Base-by-base conservation (phyloP, 2,888 invertebrate genomes). In the Habrosyne pyritoides region DNA sequence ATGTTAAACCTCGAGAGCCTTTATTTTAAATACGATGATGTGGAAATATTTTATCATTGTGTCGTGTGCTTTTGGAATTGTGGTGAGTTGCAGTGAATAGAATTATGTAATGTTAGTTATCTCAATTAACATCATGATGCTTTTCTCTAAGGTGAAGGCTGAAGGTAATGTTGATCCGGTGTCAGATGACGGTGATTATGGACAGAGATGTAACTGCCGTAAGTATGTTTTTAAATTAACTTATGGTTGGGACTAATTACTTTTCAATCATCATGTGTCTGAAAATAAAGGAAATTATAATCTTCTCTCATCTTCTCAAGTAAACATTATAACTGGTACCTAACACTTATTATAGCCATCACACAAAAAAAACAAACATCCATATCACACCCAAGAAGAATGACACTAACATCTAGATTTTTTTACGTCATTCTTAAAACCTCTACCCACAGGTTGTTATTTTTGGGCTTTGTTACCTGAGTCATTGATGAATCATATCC, bases 151-250 rank as follows among this genome's bases (percentile, higher is more conserved):
- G 50, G 28, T n/a, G 5, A 54, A 24, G 14, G 49, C 33, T 10
- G 33, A 33, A 14, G 48, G 22, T 48, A 6, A 30, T 4, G 53
- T 55, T 0, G 65, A 67, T 26, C 51, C 64, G 14, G 60, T 61
- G 12, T 49, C 64, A n/a, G 63, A 69, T 21, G 65, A 76, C 21
- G 73, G 71, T 10, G 67, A 68, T 30, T 71, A 74, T 48, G 78
- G 70, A 63, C 66, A 68, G 7, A 84, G 73, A 49, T 91, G 90
- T 64, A 82, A 79, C 14, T 91, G 91, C 61, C 85, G 91, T 91
- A 78, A 89, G 91, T 89, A 68, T 47, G 4, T 10, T 51, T 53
- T 21, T 14, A 18, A 0, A 8, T 30, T 52, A 26, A 47, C 46
- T n/a, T 49, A 51, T 18, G 3, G 30, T n/a, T 33, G n/a, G n/a